Evolutionary conservation across 2,888 invertebrate species (phyloP).

Genomic region (Chrysodeixis includens): DNA sequence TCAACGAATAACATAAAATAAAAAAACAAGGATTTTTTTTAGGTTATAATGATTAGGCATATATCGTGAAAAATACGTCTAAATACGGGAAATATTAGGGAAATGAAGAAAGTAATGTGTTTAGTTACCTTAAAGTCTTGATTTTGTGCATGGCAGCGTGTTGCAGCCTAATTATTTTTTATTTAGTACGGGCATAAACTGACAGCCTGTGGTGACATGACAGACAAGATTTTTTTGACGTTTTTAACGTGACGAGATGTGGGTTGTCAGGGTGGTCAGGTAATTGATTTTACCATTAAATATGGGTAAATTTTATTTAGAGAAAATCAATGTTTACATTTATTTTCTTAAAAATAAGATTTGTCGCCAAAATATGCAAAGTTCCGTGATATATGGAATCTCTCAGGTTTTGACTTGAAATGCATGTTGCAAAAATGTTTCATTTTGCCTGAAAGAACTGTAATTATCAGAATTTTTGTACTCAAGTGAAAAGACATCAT

Average conservation of each 20-base stretch:
- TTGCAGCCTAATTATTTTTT: conserved; percentile 79
- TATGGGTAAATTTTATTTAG: conserved; percentile 7
- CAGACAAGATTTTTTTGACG: conserved; percentile 69
- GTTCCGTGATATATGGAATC: no score
- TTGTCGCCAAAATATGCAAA: no score
- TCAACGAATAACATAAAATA: conserved; percentile 44
- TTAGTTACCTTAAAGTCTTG: conserved; percentile 83
- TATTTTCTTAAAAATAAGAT: no score
- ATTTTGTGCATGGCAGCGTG: conserved; percentile 87
- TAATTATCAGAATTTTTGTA: no score
- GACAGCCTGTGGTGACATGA: conserved; percentile 86
- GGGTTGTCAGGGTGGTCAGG: conserved; percentile 29
- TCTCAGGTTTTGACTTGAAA: no score
- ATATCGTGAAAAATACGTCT: conserved; percentile 30
- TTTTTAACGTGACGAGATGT: conserved; percentile 54
- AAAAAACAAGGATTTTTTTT: conserved; percentile 50
- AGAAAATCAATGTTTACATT: not conserved
- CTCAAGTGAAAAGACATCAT: no score
- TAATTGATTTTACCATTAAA: conserved; percentile 17
- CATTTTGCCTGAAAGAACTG: no score
- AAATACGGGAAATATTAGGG: conserved; percentile 6
- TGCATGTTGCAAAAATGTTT: no score
- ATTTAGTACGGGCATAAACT: conserved; percentile 84
- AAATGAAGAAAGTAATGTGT: conserved; percentile 21
- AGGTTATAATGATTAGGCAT: conserved; percentile 84